Percentiles rank a stretch among this genome's conserved stretches.
phyloP scores from a whole-genome alignment of 2,113 vertebrate species.

The Myodes glareolus region DNA sequence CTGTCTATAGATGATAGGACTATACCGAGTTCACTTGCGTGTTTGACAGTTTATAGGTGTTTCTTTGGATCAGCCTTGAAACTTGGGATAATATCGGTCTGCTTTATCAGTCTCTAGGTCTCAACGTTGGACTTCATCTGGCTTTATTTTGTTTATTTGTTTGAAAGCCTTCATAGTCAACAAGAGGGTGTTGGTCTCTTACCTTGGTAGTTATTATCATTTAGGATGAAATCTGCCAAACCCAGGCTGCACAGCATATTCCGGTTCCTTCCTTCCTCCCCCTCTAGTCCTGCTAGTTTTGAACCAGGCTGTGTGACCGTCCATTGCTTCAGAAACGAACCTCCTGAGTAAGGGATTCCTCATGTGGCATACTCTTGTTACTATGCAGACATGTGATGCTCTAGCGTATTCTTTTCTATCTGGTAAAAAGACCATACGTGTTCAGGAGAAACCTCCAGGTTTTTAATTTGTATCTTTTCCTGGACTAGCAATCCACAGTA shows the following conservation, averaged over 20 bases:
- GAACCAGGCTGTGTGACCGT: not conserved
- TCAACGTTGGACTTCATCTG: not conserved
- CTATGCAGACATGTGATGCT: not conserved
- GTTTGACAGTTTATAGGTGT: not conserved
- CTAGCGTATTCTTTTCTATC: not conserved
- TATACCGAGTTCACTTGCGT: not conserved
- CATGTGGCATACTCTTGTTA: not conserved
- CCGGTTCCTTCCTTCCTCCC: not conserved
- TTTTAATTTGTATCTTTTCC: not conserved
- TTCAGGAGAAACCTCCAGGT: not conserved
- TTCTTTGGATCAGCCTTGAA: not conserved
- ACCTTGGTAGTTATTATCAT: not conserved
- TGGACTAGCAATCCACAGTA: not conserved
- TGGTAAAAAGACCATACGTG: not conserved
- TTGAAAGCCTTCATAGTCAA: not conserved
- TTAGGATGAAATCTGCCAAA: not conserved
- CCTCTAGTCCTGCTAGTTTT: not conserved
- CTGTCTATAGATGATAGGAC: not conserved
- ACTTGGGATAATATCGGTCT: not conserved
- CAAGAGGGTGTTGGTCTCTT: not conserved
- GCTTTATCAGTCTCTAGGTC: not conserved
- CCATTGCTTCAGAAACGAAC: not conserved
- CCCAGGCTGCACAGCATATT: not conserved
- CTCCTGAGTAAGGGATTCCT: not conserved
- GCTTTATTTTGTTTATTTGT: conserved; percentile 38